Conservation (phyloP, 2,113 vertebrate species). For the Strigops habroptila region DNA sequence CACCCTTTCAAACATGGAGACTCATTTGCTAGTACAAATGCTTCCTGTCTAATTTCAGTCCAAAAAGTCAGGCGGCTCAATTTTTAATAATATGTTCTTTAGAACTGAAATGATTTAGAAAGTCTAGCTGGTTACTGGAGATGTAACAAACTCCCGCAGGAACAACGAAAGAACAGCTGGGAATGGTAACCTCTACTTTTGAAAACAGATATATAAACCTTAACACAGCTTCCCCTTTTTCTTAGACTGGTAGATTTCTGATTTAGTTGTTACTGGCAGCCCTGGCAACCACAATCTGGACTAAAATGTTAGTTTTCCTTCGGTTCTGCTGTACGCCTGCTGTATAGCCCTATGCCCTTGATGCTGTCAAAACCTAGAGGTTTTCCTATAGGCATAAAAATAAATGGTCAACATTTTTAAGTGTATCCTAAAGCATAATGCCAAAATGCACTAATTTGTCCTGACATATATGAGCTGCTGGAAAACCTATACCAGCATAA, state of each 20-base stretch:
- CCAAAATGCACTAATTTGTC: neutral
- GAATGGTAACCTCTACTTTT: neutral
- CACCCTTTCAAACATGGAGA: neutral
- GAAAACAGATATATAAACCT: neutral
- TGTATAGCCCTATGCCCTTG: neutral
- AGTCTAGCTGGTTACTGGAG: neutral
- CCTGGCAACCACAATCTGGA: neutral
- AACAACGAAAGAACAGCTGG: neutral
- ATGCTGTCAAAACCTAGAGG: neutral
- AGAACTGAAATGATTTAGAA: neutral
- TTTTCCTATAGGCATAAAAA: neutral
- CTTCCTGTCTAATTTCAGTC: neutral
- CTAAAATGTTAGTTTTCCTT: neutral
- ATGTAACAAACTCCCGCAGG: neutral
- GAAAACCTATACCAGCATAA: neutral
- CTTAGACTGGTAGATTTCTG: neutral
- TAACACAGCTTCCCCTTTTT: neutral
- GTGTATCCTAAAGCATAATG: neutral
- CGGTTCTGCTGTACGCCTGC: neutral
- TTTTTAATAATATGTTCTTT: neutral
- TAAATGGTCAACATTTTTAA: neutral
- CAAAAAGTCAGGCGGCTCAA: neutral
- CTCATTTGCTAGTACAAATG: neutral
- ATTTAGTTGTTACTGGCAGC: neutral
- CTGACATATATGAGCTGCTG: neutral